These are phyloP conservation scores for Incurvaria masculella DNA, from an alignment of 2,888 invertebrate species.

Conservation along the genomic window DNA sequence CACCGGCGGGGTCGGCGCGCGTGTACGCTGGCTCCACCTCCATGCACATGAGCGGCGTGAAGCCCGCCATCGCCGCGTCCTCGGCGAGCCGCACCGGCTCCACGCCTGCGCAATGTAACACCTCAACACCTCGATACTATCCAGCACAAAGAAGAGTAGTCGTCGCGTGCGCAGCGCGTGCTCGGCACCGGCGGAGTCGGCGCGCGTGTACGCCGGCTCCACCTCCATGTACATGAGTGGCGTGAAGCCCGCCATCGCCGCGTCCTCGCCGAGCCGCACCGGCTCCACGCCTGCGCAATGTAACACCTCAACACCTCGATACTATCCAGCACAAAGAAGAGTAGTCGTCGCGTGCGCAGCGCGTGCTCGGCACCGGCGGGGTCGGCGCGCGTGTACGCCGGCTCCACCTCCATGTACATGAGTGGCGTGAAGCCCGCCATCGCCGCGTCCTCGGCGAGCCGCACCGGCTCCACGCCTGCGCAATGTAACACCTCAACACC, in stretches of 20 bases:
- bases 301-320: background rate
- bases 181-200: no score
- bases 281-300: slow-evolving; percentile 60
- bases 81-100: slow-evolving; percentile 66
- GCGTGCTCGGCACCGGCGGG: no score
- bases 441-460: slow-evolving; percentile 67
- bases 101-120: slow-evolving; percentile 60
- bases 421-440: slow-evolving; percentile 75
- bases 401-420: slow-evolving; percentile 58
- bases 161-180: no score
- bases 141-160: no score
- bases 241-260: slow-evolving; percentile 69
- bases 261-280: slow-evolving; percentile 68
- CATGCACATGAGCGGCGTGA: slow-evolving; percentile 67
- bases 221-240: slow-evolving; percentile 64
- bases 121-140: background rate
- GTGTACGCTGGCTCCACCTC: slow-evolving; percentile 58
- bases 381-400: slow-evolving; percentile 39
- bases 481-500: no score
- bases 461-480: slow-evolving; percentile 61
- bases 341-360: no score
- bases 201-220: slow-evolving; percentile 50
- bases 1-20: slow-evolving; percentile 59
- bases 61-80: slow-evolving; percentile 68
- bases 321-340: no score